These are phyloP conservation scores for Chroicocephalus ridibundus DNA, from an alignment of 2,113 vertebrate genomes.

Conservation along the genomic window DNA sequence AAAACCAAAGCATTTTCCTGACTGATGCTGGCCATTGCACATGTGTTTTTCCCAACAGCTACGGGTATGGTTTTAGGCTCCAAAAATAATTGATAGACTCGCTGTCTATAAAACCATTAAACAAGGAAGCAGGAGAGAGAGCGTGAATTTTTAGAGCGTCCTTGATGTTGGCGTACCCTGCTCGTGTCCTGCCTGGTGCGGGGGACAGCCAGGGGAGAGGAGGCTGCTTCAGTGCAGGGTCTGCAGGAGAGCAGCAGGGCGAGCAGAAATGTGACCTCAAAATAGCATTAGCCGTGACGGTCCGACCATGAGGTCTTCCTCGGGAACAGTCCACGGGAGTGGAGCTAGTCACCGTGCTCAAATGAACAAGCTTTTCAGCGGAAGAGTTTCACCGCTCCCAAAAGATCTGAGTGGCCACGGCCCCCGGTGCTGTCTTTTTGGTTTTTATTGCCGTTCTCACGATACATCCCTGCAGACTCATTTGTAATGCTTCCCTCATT, in stretches of 20 bases:
- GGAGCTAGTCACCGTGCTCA: neutral
- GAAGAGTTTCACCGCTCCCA: neutral
- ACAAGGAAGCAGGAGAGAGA: neutral
- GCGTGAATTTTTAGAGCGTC: neutral
- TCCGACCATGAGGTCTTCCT: neutral
- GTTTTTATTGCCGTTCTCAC: neutral
- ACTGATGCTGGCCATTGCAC: neutral
- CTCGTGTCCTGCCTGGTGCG: neutral
- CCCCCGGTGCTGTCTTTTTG: neutral
- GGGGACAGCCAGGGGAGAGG: neutral
- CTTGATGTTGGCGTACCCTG: neutral
- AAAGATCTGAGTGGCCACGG: neutral
- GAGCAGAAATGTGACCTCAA: neutral
- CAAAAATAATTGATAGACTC: neutral
- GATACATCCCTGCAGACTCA: neutral
- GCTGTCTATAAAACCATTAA: neutral
- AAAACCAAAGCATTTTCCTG: neutral
- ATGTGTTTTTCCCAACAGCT: neutral
- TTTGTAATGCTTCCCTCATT: conserved; percentile 10
- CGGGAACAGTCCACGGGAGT: neutral
- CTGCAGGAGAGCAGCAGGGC: neutral
- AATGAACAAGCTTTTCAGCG: neutral
- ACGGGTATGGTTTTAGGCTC: neutral
- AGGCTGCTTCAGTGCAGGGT: neutral
- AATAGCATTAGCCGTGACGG: neutral